Evolutionary conservation across 2,797 vertebrate genomes (phyloP).

Genomic region (Thamnophis elegans): DNA sequence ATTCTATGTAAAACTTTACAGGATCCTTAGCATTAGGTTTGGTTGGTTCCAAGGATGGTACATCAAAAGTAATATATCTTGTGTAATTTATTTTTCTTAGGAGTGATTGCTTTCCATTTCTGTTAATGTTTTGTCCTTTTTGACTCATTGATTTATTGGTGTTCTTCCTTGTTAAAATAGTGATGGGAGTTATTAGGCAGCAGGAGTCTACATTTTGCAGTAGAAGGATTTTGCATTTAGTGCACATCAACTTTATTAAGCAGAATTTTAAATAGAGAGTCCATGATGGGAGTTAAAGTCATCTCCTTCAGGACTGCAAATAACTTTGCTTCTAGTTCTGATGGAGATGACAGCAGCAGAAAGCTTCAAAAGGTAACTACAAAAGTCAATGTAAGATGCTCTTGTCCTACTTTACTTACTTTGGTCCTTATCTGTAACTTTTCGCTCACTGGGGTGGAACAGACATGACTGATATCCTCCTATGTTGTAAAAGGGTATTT

Average conservation of each 20-base stretch:
- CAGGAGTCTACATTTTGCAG: not conserved
- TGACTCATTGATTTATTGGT: constrained; percentile 1
- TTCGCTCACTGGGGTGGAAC: constrained; percentile 4
- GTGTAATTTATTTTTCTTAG: not conserved
- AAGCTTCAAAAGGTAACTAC: not conserved
- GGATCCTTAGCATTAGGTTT: not conserved
- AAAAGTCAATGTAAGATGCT: not conserved
- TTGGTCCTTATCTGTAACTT: not conserved
- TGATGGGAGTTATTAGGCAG: not conserved
- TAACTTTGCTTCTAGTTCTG: constrained; percentile 13
- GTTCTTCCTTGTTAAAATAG: constrained; percentile 16
- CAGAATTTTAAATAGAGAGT: not conserved
- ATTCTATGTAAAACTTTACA: not conserved
- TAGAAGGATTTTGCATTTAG: constrained; percentile 28
- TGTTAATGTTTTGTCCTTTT: not conserved
- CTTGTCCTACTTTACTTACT: not conserved
- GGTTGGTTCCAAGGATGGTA: not conserved
- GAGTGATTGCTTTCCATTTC: constrained; percentile 26
- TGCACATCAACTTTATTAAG: not conserved
- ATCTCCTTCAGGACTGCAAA: not conserved
- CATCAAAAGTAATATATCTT: not conserved
- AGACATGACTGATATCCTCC: constrained; percentile 32
- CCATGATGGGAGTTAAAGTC: not conserved
- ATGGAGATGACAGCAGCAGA: not conserved
- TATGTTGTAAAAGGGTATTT: constrained; percentile 26